Evolutionary conservation across 2,113 vertebrate species (phyloP).

Genomic region (Falco punctatus): DNA sequence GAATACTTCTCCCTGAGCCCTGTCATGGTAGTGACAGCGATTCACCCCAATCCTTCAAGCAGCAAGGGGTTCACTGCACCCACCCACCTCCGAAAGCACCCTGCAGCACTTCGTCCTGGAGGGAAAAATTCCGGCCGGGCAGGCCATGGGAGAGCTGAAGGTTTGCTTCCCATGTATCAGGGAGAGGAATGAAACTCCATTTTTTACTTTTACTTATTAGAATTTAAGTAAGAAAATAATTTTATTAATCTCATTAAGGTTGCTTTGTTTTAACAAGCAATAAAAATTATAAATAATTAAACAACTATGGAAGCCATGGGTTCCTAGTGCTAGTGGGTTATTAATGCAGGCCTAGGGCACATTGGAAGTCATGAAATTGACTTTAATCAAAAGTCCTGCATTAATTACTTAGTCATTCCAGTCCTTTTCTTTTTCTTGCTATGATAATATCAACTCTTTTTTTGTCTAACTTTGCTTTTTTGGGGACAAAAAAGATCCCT

Average conservation of each 20-base stretch:
- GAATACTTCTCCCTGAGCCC: neutral
- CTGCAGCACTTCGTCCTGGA: neutral
- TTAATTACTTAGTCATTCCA: conserved; percentile 64
- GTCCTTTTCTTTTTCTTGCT: conserved; percentile 23
- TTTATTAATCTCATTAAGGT: conserved; percentile 52
- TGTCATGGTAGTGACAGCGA: neutral
- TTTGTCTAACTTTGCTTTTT: conserved; percentile 23
- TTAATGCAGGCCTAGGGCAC: conserved; percentile 59
- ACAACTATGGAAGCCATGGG: conserved; percentile 33
- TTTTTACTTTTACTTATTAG: neutral
- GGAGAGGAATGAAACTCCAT: neutral
- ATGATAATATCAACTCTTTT: neutral
- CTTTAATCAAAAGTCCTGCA: conserved; percentile 66
- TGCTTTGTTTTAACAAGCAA: conserved; percentile 57
- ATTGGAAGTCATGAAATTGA: conserved; percentile 62
- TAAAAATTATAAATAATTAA: conserved; percentile 69
- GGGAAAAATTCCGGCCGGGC: neutral
- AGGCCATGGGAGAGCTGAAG: neutral
- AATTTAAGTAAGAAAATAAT: conserved; percentile 54
- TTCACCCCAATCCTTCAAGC: accelerated
- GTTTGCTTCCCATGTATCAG: neutral
- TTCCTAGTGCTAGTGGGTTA: conserved; percentile 25
- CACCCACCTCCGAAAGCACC: neutral
- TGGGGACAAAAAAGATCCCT: neutral
- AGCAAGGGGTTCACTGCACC: neutral